These are phyloP conservation scores for Python bivittatus DNA, from an alignment of 2,113 vertebrate species.

Conservation along the genomic window DNA sequence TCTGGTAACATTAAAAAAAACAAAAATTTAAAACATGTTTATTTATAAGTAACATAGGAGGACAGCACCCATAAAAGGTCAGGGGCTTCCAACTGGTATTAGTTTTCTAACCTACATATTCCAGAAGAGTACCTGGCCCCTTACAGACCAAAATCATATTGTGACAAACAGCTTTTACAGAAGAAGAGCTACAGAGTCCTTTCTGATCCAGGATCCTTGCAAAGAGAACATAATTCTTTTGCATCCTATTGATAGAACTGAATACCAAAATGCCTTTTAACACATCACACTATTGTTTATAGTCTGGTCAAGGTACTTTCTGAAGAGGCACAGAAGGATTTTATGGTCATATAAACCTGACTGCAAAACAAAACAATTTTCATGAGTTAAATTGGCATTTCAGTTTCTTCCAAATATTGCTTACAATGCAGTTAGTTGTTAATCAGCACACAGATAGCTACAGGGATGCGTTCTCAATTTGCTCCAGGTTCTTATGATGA, in stretches of 20 bases:
- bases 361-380: not conserved
- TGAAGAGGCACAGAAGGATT: not conserved
- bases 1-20: not conserved
- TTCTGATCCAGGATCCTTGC: not conserved
- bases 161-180: not conserved
- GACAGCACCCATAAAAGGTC: too few species aligned
- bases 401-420: not conserved
- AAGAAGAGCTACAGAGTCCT: not conserved
- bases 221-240: not conserved
- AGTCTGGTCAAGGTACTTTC: not conserved
- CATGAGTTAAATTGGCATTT: not conserved
- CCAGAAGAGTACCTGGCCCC: not conserved
- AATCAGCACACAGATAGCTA: not conserved
- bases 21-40: too few species aligned
- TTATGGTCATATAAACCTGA: not conserved
- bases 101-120: not conserved
- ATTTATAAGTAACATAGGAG: not conserved
- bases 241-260: not conserved
- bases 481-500: not conserved
- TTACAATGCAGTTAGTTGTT: not conserved
- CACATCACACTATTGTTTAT: not conserved
- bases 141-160: not conserved
- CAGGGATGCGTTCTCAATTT: not conserved
- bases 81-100: not conserved
- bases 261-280: conserved; percentile 7